Evolutionary conservation across 1,140 invertebrate genomes (phyloP).

Genomic region (Procambarus virginalis): DNA sequence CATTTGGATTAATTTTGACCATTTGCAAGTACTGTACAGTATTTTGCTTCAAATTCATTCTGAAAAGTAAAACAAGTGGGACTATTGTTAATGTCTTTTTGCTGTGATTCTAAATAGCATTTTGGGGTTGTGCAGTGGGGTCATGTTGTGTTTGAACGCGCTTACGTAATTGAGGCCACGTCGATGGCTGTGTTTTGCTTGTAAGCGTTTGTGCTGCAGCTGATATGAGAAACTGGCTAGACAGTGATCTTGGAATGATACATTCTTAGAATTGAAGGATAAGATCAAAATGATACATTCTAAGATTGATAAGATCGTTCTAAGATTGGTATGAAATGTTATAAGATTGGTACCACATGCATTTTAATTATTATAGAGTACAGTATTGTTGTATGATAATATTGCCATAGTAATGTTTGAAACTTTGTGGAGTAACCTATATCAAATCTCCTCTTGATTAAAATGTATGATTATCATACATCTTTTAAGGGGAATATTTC

Average conservation of each 20-base stretch:
- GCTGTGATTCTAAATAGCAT: constrained; percentile 1
- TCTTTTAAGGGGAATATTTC: not conserved
- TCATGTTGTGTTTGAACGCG: not conserved
- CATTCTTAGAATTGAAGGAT: too few species aligned
- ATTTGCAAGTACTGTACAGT: not conserved
- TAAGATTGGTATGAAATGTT: not conserved
- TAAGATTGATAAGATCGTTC: too few species aligned
- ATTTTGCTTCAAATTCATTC: not conserved
- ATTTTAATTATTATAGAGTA: not conserved
- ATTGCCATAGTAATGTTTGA: not conserved
- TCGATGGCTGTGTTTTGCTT: not conserved
- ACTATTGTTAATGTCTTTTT: not conserved
- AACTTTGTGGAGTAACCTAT: not conserved
- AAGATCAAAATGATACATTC: too few species aligned
- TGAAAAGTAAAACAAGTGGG: not conserved
- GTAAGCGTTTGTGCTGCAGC: not conserved
- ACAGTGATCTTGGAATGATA: constrained; percentile 6
- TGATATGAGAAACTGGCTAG: not conserved
- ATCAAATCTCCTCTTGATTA: not conserved
- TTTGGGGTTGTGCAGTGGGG: not conserved
- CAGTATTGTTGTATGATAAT: not conserved
- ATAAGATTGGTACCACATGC: not conserved
- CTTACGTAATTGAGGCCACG: not conserved
- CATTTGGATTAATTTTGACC: not conserved
- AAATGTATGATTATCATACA: not conserved